Base-by-base conservation (phyloP, 2,888 invertebrate genomes). In the Cylindroiulus punctatus region DNA sequence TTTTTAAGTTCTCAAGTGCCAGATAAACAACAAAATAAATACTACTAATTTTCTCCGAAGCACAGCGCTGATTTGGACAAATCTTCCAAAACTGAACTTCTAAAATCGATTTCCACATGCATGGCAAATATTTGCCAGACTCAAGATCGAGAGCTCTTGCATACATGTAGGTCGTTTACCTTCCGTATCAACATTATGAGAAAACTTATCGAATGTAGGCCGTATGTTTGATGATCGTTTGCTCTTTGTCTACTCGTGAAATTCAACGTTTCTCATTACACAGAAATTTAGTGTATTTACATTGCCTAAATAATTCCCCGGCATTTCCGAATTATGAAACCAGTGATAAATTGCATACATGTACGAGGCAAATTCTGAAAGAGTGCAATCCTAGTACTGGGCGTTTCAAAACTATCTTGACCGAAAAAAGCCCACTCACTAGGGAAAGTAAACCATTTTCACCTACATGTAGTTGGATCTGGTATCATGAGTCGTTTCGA, bases 261-360 rank as follows among this genome's bases (percentile, higher is more conserved):
- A 32, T 76, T 76, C 26, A 76, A 76, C 76, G 76, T 76, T 76
- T 76, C 30, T 76, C 76, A 76, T 76, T 76, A 76, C 30, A 76
- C 10, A 30, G 14, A 26, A 76, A 76, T 76, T 76, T 76, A 30
- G 76, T 76, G 30, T 76, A 76, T 76, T 52, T 76, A 17, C 76
- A 30, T 30, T 2, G 1, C n/a, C 7, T 3, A 17, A 30, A 1
- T 26, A 76, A 26, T 26, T 30, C 17, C 5, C n/a, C 14, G 44
- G 44, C 12, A 44, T 44, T 44, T 14, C n/a, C 44, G 14, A 44
- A 14, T 44, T 44, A 44, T 14, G 14, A 44, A 44, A 14, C 7
- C 4, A 14, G 44, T 44, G 14, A 44, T 44, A 14, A 44, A 76
- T 30, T 12, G 8, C 14, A 32, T 30, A n/a, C n/a, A n/a, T n/a